Evolutionary conservation across 2,113 vertebrate genomes (phyloP), one percentile per base, ranked within the genome.

Genomic region (Laterallus jamaicensis): DNA sequence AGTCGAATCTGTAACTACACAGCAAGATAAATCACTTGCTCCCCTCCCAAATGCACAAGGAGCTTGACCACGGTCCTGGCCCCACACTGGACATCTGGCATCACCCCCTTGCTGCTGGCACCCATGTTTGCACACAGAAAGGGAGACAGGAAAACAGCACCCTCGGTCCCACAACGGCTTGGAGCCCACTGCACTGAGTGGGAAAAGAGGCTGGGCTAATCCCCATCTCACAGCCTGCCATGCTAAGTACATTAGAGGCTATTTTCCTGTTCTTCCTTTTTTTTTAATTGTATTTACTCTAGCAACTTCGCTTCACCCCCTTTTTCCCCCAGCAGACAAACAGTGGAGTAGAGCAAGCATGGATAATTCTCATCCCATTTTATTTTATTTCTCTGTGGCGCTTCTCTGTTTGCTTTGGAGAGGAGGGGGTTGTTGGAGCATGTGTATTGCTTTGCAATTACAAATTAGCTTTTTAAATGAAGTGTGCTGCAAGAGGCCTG

Each of bases 401-500:
- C 58, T 95, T 91, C 82, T 76, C 91, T 95, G 94, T 95, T 97
- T 97, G 96, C 93, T 93, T 95, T 93, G 76, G 94, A 89, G 94
- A 91, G 93, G 95, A 92, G 94, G 89, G 94, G 94, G 83, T 78
- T 95, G 96, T 68, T 86, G 89, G 90, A 97, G 86, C 87, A 86
- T 84, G 87, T 92, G 95, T 95, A 94, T 93, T 95, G 92, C 92
- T 94, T 95, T 95, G 94, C 95, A 94, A 95, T 95, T 97, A 96
- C 95, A 96, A 95, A 97, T 97, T 96, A 96, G 91, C 82, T 97
- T 97, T 97, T 95, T 92, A 84, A 96, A 97, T 97, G 86, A 95
- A 97, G 95, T 93, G 85, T 95, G 88, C 94, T 97, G 95, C 80
- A 88, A 96, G 75, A 95, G 78, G 71, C 89, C 93, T 94, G 94